Evolutionary conservation across 2,797 vertebrate species (phyloP).

Genomic region (Sphenodon punctatus): DNA sequence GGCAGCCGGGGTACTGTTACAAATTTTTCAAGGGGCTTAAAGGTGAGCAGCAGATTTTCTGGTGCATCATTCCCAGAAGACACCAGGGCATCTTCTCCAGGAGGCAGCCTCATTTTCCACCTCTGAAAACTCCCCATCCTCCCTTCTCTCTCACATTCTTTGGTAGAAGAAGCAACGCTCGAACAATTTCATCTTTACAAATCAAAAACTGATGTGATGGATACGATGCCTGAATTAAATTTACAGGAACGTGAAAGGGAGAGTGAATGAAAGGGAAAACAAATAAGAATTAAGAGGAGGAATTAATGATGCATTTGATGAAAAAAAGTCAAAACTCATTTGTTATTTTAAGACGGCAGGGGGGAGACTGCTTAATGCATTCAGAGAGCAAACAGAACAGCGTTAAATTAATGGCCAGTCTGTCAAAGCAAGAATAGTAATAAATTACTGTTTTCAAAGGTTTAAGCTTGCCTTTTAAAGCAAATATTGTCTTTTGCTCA

Average conservation of each 20-base stretch:
- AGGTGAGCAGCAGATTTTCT: too few relatives aligned
- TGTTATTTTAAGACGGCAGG: slow-evolving; percentile 31
- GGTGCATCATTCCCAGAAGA: too few relatives aligned
- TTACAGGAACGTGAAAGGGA: slow-evolving; percentile 1
- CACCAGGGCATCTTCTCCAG: too few relatives aligned
- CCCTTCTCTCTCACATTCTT: slow-evolving; percentile 27
- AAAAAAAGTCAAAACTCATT: slow-evolving; percentile 52
- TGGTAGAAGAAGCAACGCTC: slow-evolving; percentile 1
- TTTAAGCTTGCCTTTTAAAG: slow-evolving; percentile 32
- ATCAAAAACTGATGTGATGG: slow-evolving; percentile 43
- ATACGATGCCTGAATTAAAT: slow-evolving; percentile 43
- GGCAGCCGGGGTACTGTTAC: too few relatives aligned
- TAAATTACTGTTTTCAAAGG: slow-evolving; percentile 32
- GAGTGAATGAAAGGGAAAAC: slow-evolving; percentile 46
- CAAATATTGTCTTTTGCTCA: slow-evolving; percentile 39
- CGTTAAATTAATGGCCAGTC: slow-evolving; percentile 18
- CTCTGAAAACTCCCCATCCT: slow-evolving; percentile 21
- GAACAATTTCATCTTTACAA: slow-evolving; percentile 21
- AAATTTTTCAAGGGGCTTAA: too few relatives aligned
- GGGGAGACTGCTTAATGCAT: slow-evolving; percentile 6
- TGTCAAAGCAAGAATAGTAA: slow-evolving; percentile 16
- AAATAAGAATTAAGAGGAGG: slow-evolving; percentile 48
- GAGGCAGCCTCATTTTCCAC: too few relatives aligned
- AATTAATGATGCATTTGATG: slow-evolving; percentile 58
- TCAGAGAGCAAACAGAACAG: neutral